Conservation (phyloP, 2,888 invertebrate species). For the Catocala fraxini region DNA sequence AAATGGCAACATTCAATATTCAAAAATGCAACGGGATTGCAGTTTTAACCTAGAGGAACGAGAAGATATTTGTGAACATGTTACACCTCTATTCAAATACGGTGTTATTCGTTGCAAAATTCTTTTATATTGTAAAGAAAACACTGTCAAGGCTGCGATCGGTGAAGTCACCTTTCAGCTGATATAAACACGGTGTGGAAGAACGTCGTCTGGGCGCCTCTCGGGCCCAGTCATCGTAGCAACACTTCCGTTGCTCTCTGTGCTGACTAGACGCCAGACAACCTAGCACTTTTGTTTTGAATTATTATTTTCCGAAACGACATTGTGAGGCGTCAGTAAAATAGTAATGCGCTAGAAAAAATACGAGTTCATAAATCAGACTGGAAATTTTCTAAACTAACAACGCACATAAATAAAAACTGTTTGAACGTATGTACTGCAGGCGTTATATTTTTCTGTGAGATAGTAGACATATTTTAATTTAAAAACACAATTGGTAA, state of each 20-base stretch:
- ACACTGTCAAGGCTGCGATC: slow-evolving; percentile 69
- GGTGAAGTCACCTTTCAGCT: slow-evolving; percentile 75
- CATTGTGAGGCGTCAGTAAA: background rate
- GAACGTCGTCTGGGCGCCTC: slow-evolving; percentile 50
- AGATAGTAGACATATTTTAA: too few species aligned
- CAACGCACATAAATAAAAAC: background rate
- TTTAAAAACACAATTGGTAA: too few species aligned
- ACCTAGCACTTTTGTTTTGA: slow-evolving; percentile 34
- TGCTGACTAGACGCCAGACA: slow-evolving; percentile 30
- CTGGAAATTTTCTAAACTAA: too few species aligned
- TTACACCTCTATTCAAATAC: slow-evolving; percentile 65
- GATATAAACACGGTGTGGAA: slow-evolving; percentile 71
- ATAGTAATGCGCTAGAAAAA: too few species aligned
- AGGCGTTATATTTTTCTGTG: too few species aligned
- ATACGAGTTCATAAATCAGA: too few species aligned
- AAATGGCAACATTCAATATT: slow-evolving; percentile 23
- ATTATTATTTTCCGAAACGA: slow-evolving; percentile 29
- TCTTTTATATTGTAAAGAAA: slow-evolving; percentile 73
- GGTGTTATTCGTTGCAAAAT: slow-evolving; percentile 68
- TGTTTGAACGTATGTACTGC: background rate
- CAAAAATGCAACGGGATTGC: slow-evolving; percentile 31
- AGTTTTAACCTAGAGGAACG: slow-evolving; percentile 23
- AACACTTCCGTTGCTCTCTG: slow-evolving; percentile 72
- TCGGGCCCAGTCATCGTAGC: slow-evolving; percentile 61
- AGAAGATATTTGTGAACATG: slow-evolving; percentile 52